Conservation (phyloP, 2,113 vertebrate genomes). For the Melozone crissalis region DNA sequence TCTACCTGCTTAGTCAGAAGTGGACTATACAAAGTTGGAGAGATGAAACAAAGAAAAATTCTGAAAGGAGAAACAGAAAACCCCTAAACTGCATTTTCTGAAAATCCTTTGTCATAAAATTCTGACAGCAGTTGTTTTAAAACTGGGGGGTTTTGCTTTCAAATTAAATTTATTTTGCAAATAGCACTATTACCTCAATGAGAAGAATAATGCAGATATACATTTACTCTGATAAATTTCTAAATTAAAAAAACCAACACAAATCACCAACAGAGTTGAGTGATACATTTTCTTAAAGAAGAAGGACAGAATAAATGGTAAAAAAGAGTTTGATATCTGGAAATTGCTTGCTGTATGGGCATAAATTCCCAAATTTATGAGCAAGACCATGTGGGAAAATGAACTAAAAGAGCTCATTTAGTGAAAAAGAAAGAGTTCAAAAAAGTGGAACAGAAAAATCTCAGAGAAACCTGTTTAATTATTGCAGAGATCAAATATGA, state of each 20-base stretch:
- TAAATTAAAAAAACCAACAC: rapidly evolving
- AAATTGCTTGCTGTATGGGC: neutral
- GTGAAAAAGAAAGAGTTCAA: neutral
- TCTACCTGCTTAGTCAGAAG: neutral
- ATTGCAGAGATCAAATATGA: neutral
- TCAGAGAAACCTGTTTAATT: neutral
- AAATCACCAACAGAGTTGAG: neutral
- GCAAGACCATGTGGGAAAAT: neutral
- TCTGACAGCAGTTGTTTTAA: neutral
- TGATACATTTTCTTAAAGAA: neutral
- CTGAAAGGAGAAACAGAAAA: neutral
- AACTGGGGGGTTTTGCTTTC: neutral
- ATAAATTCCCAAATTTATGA: neutral
- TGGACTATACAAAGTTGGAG: neutral
- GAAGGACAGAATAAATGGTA: neutral
- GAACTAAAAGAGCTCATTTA: neutral
- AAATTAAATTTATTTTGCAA: neutral
- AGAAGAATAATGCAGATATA: neutral
- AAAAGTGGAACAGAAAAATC: neutral
- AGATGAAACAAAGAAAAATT: neutral
- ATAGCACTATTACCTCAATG: neutral
- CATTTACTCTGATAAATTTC: neutral
- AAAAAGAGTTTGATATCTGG: neutral
- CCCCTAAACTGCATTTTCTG: neutral
- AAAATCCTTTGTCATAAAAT: neutral